phyloP scores from a whole-genome alignment of 1,140 invertebrate species.

The Orchestia grillus region DNA sequence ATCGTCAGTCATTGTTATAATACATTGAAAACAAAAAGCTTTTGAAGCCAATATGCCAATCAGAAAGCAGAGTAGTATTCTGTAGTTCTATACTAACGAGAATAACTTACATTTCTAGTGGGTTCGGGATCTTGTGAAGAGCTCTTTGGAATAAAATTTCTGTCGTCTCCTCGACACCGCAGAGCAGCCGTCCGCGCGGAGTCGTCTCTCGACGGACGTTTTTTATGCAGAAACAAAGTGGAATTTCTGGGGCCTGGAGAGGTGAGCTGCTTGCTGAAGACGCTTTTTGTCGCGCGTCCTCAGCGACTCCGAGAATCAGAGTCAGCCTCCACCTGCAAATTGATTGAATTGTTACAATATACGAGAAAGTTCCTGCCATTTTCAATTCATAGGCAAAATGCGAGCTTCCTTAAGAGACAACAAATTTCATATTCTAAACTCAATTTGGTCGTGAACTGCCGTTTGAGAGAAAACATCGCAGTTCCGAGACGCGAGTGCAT shows the following conservation, averaged over 20 bases:
- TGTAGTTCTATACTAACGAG: too few relatives aligned
- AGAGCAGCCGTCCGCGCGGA: too few relatives aligned
- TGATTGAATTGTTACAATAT: constrained; percentile 49
- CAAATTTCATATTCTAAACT: constrained; percentile 49
- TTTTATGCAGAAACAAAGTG: neutral
- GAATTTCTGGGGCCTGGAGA: neutral
- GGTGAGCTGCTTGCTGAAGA: neutral
- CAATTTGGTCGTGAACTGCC: constrained; percentile 29
- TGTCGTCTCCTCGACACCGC: neutral
- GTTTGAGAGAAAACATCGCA: constrained; percentile 8
- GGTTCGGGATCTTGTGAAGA: neutral
- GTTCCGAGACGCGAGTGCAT: neutral
- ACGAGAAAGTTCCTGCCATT: constrained; percentile 41
- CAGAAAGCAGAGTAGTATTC: too few relatives aligned
- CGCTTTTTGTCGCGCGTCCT: neutral
- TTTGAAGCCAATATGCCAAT: too few relatives aligned
- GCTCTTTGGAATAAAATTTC: neutral
- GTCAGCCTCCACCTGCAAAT: neutral
- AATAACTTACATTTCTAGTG: neutral
- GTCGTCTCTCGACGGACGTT: too few relatives aligned
- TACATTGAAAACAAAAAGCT: too few relatives aligned
- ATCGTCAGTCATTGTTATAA: too few relatives aligned
- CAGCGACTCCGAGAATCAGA: constrained; percentile 5
- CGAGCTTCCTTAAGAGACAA: neutral
- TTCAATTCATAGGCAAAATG: constrained; percentile 40